These are phyloP conservation scores for Phlogophora meticulosa DNA, from an alignment of 2,888 invertebrate species.

Conservation along the genomic window DNA sequence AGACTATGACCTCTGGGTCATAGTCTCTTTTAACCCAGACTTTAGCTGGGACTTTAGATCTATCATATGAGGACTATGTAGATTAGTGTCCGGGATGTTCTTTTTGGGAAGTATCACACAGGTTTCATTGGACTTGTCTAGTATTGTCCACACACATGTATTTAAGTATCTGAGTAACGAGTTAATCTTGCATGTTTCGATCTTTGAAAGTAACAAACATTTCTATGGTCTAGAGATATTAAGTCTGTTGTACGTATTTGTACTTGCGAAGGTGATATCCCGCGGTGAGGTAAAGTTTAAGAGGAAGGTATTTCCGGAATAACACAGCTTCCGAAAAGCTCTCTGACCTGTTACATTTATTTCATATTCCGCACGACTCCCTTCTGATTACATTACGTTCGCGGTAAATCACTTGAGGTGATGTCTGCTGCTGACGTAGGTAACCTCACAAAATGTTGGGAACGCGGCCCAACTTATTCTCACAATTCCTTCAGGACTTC, in stretches of 20 bases:
- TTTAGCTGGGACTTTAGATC: no score
- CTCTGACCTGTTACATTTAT: slow-evolving; percentile 24
- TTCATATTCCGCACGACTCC: slow-evolving; percentile 36
- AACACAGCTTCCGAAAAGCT: slow-evolving; percentile 20
- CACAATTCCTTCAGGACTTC: slow-evolving; percentile 57
- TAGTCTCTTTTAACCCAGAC: no score
- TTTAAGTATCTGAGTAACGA: background rate
- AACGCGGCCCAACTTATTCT: slow-evolving; percentile 44
- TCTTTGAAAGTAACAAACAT: background rate
- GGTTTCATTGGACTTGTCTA: no score
- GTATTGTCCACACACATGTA: background rate
- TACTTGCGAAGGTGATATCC: background rate
- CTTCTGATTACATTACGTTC: slow-evolving; percentile 47
- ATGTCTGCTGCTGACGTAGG: slow-evolving; percentile 45
- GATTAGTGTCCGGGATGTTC: no score
- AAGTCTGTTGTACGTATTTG: background rate
- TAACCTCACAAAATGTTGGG: slow-evolving; percentile 38
- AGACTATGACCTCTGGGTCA: no score
- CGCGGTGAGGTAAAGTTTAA: background rate
- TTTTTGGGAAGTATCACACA: no score
- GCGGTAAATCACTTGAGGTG: slow-evolving; percentile 51
- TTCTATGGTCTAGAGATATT: background rate
- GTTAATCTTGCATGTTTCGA: background rate
- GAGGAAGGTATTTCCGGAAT: slow-evolving; percentile 23
- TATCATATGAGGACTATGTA: no score